phyloP scores from a whole-genome alignment of 2,113 vertebrate species.

The Gymnorhina tibicen region DNA sequence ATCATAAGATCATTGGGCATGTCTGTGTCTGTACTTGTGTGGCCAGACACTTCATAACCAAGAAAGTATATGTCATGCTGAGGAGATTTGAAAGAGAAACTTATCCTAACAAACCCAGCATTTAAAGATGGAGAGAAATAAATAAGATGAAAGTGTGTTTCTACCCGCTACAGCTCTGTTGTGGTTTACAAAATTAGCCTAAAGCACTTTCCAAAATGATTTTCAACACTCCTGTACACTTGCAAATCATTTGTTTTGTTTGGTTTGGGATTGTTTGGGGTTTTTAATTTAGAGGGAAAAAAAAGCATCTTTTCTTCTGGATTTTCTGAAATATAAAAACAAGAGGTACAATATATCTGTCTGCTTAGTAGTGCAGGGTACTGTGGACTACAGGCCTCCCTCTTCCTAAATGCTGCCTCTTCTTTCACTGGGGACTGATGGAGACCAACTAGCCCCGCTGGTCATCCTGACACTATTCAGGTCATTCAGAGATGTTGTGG shows the following conservation, averaged over 20 bases:
- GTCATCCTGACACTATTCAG: neutral
- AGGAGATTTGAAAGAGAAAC: neutral
- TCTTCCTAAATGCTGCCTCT: neutral
- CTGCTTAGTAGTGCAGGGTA: neutral
- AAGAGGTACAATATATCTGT: neutral
- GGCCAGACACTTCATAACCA: neutral
- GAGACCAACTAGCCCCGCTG: neutral
- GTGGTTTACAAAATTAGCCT: conserved; percentile 25
- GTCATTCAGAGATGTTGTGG: neutral
- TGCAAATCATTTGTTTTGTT: conserved; percentile 4
- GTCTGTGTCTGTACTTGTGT: neutral
- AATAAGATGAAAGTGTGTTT: conserved; percentile 35
- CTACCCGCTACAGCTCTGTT: neutral
- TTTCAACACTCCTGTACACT: conserved; percentile 15
- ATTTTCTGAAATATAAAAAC: neutral
- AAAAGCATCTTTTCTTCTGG: neutral
- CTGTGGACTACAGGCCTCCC: neutral
- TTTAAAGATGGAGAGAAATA: neutral
- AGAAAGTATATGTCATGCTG: neutral
- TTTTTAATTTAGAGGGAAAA: neutral
- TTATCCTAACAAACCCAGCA: neutral
- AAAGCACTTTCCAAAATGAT: conserved; percentile 2
- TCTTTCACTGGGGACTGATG: neutral
- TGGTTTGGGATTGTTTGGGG: neutral
- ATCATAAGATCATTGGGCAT: neutral